Conservation (phyloP, 2,888 invertebrate species). For the Stenoptilia bipunctidactyla region DNA sequence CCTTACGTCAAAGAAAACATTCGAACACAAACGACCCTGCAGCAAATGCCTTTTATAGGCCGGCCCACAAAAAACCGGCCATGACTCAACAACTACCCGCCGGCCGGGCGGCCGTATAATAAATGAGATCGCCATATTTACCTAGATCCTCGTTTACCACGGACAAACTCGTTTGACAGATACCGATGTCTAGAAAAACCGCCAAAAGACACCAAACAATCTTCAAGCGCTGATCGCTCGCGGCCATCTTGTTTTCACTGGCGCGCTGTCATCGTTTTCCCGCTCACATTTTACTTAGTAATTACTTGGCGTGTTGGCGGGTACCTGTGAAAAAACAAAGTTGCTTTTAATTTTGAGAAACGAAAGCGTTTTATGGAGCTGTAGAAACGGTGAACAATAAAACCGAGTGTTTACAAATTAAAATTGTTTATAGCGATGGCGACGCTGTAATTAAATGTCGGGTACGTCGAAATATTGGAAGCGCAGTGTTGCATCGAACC, state of each 20-base stretch:
- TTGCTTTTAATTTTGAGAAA: not conserved
- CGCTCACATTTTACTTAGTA: not conserved
- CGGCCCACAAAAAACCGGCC: not conserved
- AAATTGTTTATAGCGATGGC: conserved; percentile 1
- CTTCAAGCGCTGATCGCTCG: not conserved
- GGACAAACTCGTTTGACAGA: not conserved
- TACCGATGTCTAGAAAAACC: not conserved
- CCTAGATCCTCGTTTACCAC: not conserved
- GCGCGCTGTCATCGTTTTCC: not conserved
- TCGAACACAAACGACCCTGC: not conserved
- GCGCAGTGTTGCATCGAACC: too few relatives aligned
- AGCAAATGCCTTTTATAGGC: not conserved
- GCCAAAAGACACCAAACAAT: not conserved
- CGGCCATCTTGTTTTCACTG: not conserved
- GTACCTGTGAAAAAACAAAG: not conserved
- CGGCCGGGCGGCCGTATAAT: too few relatives aligned
- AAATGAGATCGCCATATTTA: not conserved
- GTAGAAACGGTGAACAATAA: not conserved
- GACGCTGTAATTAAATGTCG: not conserved
- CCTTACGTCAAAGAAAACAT: too few relatives aligned
- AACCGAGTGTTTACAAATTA: not conserved
- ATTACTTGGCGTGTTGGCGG: not conserved
- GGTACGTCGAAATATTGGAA: too few relatives aligned
- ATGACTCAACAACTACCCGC: not conserved
- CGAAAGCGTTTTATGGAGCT: not conserved